Evolutionary conservation across 2,888 invertebrate genomes (phyloP).

Genomic region (Melanostoma mellinum): DNA sequence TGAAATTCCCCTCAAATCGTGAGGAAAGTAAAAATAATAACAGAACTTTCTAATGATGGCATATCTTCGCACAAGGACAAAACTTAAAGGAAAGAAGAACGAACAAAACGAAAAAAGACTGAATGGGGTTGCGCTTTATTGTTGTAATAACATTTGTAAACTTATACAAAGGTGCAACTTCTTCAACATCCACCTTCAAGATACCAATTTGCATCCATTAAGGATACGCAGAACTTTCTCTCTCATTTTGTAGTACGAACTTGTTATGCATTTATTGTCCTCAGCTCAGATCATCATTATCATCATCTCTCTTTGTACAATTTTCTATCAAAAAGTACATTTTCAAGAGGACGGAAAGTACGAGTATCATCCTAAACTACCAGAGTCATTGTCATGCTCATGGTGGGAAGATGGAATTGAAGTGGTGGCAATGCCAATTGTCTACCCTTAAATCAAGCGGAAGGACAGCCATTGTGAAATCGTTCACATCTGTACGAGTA

Average conservation of each 20-base stretch:
- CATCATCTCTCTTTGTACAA: slow-evolving; percentile 13
- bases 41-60: slow-evolving; percentile 11
- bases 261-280: slow-evolving; percentile 43
- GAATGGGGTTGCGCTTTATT: slow-evolving; percentile 9
- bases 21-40: slow-evolving; percentile 9
- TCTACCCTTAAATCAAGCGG: slow-evolving; percentile 20
- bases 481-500: neutral
- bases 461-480: slow-evolving; percentile 24
- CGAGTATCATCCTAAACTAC: slow-evolving; percentile 47
- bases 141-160: slow-evolving; percentile 29
- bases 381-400: slow-evolving; percentile 42
- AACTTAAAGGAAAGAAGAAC: neutral
- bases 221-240: slow-evolving; percentile 1
- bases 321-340: slow-evolving; percentile 21
- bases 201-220: slow-evolving; percentile 58
- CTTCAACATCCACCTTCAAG: slow-evolving; percentile 31
- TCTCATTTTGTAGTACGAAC: neutral
- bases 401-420: slow-evolving; percentile 12
- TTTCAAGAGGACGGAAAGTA: neutral
- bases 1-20: no score
- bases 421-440: slow-evolving; percentile 25
- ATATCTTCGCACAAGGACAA: slow-evolving; percentile 21
- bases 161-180: slow-evolving; percentile 10
- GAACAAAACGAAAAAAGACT: neutral
- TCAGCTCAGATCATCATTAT: slow-evolving; percentile 35